These are phyloP conservation scores for Buceros bicornis DNA, from an alignment of 2,797 vertebrate genomes.

Conservation along the genomic window DNA sequence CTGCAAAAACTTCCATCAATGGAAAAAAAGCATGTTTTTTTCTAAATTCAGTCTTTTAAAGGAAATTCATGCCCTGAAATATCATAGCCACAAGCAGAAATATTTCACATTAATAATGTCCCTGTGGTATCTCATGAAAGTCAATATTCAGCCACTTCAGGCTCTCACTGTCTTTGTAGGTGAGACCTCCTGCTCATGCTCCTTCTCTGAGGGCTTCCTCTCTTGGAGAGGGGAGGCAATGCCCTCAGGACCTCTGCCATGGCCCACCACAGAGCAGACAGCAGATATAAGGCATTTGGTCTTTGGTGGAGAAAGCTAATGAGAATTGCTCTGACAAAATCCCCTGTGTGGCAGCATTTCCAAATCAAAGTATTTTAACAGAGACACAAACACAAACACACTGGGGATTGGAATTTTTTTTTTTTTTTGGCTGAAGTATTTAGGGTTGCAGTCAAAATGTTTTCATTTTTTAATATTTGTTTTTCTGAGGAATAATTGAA, in stretches of 20 bases:
- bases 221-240: neutral
- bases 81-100: neutral
- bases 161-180: neutral
- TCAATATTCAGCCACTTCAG: neutral
- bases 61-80: neutral
- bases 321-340: neutral
- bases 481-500: conserved; percentile 71
- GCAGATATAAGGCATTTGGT: neutral
- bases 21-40: accelerated
- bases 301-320: neutral
- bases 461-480: conserved; percentile 71
- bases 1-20: neutral
- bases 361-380: conserved; percentile 56
- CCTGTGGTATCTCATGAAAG: neutral
- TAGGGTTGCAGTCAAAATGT: conserved; percentile 71
- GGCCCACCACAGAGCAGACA: neutral
- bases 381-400: neutral
- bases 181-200: neutral
- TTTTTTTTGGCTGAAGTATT: conserved; percentile 54
- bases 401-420: too few relatives aligned
- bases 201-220: neutral
- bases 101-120: neutral
- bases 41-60: neutral
- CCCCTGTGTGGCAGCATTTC: conserved; percentile 66
- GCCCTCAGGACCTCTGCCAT: neutral